Conservation (phyloP, 2,888 invertebrate species). For the Sphecodes monilicornis region DNA sequence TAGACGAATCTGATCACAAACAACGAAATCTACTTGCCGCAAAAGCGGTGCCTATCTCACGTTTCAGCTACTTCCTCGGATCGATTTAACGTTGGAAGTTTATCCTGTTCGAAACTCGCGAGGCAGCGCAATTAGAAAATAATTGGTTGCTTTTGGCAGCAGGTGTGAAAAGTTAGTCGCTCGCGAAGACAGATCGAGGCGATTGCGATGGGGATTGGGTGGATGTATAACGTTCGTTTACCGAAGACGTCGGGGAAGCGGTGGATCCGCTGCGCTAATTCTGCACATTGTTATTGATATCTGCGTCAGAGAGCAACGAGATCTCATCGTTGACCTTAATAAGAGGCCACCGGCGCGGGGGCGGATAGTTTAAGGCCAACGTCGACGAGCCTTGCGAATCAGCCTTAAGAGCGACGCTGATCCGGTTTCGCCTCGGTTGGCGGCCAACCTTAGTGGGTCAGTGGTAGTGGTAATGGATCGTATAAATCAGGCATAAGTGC, state of each 20-base stretch:
- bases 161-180: neutral
- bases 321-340: conserved; percentile 53
- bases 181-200: neutral
- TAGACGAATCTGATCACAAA: neutral
- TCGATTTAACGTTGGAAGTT: neutral
- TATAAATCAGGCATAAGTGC: conserved; percentile 65
- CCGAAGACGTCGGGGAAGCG: neutral
- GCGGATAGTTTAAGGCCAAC: conserved; percentile 43
- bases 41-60: neutral
- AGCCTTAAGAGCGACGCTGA: conserved; percentile 47
- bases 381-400: conserved; percentile 35
- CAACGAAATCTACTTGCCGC: neutral
- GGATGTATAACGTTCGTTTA: neutral
- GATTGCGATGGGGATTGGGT: neutral
- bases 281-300: conserved; percentile 14
- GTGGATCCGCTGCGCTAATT: neutral
- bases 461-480: conserved; percentile 60
- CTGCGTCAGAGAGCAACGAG: neutral
- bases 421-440: conserved; percentile 44
- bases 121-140: neutral
- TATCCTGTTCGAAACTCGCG: neutral
- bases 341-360: conserved; percentile 3
- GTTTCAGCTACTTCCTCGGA: neutral
- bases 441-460: conserved; percentile 53
- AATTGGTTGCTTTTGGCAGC: neutral